Base-by-base conservation (phyloP, 2,888 invertebrate species). In the Dicranocentrus wangi region DNA sequence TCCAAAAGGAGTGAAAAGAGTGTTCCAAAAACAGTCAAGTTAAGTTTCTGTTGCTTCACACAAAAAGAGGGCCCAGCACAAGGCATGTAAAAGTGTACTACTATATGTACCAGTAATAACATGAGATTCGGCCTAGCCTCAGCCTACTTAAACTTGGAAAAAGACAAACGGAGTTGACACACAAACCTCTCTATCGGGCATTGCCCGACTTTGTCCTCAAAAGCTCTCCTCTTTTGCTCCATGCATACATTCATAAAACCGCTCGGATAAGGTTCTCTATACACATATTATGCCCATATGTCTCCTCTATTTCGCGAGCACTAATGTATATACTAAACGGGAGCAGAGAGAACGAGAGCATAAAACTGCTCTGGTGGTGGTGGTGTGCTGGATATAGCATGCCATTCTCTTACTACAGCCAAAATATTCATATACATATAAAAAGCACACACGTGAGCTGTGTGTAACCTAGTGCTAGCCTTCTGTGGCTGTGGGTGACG, bases 111-210 rank as follows among this genome's bases (percentile, higher is more conserved):
- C 60, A 17, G 28, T 60, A n/a, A 51, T 47, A 55, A 55, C 39
- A 69, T 61, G 69, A 77, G 77, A 76, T 32, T 77, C 70, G 77
- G 75, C 76, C 58, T 61, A 68, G 76, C 70, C 76, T 69, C 77
- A 78, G 78, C 78, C 78, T 78, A 78, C 78, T 78, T 78, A 78
- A 78, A 78, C 78, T 78, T 78, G 78, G 78, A 71, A 78, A 61
- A 78, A 78, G 78, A 78, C 78, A 78, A 78, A 78, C 78, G 78
- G 78, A 78, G 78, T 78, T 78, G 78, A 78, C 78, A 78, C 78
- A 78, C 65, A 78, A 78, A 78, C 78, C 78, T 78, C 78, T 78
- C 78, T 78, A 78, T 78, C 78, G 78, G 78, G 78, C 78, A 78
- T 78, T 78, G 78, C 78, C 78, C 78, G 78, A 78, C 71, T 78